A percentile compares a stretch with the other conserved stretches of the same genome.
These are phyloP conservation scores for Notamacropus eugenii DNA, from an alignment of 2,797 vertebrate genomes.

Conservation along the genomic window DNA sequence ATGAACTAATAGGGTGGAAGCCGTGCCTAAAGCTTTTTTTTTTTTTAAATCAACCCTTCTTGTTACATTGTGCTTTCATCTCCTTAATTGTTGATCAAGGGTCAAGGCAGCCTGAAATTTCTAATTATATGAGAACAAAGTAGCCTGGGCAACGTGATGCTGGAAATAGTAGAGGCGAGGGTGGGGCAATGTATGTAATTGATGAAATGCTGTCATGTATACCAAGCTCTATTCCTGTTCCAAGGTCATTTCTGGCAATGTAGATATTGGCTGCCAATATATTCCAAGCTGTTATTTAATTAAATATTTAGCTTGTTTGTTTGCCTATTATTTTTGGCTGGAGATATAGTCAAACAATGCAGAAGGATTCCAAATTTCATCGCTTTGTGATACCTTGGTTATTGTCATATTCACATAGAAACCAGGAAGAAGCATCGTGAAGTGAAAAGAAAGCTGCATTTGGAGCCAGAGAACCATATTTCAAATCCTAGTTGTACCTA, in stretches of 20 bases:
- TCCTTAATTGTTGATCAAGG: too few relatives aligned
- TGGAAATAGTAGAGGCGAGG: too few relatives aligned
- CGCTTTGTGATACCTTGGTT: background rate
- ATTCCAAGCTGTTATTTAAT: background rate
- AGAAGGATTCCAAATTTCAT: background rate
- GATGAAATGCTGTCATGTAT: too few relatives aligned
- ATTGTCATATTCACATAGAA: background rate
- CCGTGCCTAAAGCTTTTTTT: too few relatives aligned
- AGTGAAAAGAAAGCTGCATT: background rate
- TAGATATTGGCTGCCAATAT: background rate
- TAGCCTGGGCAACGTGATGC: too few relatives aligned
- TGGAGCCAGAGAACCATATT: background rate
- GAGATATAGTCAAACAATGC: background rate
- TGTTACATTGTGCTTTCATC: too few relatives aligned
- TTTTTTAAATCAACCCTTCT: too few relatives aligned
- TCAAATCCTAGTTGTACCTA: background rate
- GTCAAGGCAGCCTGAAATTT: too few relatives aligned
- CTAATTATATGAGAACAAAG: too few relatives aligned
- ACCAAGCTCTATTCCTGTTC: background rate
- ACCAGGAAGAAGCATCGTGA: background rate
- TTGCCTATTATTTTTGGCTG: background rate
- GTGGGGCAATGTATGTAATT: too few relatives aligned
- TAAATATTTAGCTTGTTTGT: background rate
- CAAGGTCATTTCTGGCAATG: background rate
- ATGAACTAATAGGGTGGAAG: too few relatives aligned